Conservation (phyloP, 2,797 vertebrate genomes). For the Lacerta agilis region DNA sequence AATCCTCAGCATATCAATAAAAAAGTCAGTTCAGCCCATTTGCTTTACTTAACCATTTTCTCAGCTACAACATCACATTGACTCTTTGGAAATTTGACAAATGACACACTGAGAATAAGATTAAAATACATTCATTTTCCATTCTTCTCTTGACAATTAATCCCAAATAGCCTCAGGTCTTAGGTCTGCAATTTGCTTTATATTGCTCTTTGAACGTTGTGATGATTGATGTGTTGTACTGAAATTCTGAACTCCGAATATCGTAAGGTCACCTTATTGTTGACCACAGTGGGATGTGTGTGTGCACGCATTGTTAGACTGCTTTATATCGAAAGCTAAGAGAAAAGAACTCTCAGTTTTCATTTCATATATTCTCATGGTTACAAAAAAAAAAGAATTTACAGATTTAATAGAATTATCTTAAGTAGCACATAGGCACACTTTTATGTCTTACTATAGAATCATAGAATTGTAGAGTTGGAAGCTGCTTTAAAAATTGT, state of each 20-base stretch:
- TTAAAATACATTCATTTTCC: constrained; percentile 60
- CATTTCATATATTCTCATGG: neutral
- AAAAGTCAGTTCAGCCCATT: constrained; percentile 39
- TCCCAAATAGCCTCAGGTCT: constrained; percentile 56
- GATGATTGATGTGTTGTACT: constrained; percentile 65
- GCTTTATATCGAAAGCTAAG: constrained; percentile 52
- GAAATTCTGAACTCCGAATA: constrained; percentile 68
- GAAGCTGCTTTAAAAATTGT: no score
- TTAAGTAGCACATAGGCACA: neutral
- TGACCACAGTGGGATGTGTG: constrained; percentile 25
- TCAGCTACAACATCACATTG: constrained; percentile 31
- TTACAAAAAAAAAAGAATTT: neutral
- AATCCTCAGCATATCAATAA: constrained; percentile 26
- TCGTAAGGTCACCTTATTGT: constrained; percentile 50
- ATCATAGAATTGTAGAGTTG: no score
- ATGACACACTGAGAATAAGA: constrained; percentile 54
- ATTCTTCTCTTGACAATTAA: constrained; percentile 64
- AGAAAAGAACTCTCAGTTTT: constrained; percentile 8
- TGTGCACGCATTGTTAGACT: neutral
- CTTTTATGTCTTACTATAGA: neutral
- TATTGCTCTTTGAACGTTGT: constrained; percentile 63
- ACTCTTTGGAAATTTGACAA: constrained; percentile 57
- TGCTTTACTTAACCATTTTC: constrained; percentile 32
- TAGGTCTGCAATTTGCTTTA: constrained; percentile 50
- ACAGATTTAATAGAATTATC: neutral